Evolutionary conservation across 37 sponge, comb jelly and placozoan genomes (phyloP), one percentile per base, ranked within the genome.

Genomic region (Axinella damicornis): DNA sequence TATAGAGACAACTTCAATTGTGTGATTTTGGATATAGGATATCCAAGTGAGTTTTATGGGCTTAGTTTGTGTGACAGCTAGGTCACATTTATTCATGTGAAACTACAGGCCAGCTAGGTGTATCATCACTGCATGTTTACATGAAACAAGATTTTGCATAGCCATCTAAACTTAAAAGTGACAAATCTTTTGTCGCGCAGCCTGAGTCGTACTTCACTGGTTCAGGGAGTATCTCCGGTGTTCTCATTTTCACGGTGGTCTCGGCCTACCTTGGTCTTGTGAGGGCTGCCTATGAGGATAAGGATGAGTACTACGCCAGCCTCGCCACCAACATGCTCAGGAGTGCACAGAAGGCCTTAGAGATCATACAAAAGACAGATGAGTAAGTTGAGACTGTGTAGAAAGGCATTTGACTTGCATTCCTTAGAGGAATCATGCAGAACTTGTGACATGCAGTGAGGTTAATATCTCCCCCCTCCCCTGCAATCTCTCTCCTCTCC

Each of bases 201-300:
- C 68, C 53, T 46, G 84, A 84, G 33, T 78, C 85, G 0, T 80
- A 57, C 72, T 88, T 92, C 59, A 76, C 82, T 85, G 93, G 93
- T 15, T 92, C 93, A 19, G 84, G 78, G 20, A 66, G 62, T 58
- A 85, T 92, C 37, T 88, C 93, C 35, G 93, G 85, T 21, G 89
- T 92, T 6, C 86, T 92, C 6, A 22, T 92, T 28, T 92, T 92
- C 75, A 75, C 78, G 1, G 84, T 83, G 27, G 80, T 80, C 20
- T 88, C 93, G 0, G 93, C 89, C 30, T 80, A 83, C 55, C 68
- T 92, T 55, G 93, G 93, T 76, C 71, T 92, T 12, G 62, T 92
- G 30, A 84, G 93, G 61, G 93, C 89, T n/a, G 89, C 85, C 46
- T 92, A 92, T 52, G 89, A 92, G 30, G 89, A 92, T 55, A 92